Percentiles rank a stretch among this genome's conserved stretches.
Conservation (phyloP, 2,797 vertebrate genomes). For the Cyclopterus lumpus region DNA sequence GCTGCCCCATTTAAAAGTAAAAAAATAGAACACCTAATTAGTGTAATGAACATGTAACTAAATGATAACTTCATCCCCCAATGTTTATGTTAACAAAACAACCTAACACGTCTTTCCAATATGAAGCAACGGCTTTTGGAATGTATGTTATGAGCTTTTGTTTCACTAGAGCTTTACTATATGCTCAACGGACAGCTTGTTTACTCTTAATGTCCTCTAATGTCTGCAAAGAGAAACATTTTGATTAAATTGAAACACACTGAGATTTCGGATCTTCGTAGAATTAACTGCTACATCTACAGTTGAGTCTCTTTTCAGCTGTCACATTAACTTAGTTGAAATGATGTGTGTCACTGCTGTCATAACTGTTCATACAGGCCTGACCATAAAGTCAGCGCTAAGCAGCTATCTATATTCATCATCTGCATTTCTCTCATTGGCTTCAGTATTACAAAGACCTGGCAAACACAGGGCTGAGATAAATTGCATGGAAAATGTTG, state of each 20-base stretch:
- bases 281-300: slow-evolving; percentile 22
- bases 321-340: slow-evolving; percentile 40
- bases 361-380: slow-evolving; percentile 27
- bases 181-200: neutral
- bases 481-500: slow-evolving; percentile 62
- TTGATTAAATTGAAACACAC: slow-evolving; percentile 11
- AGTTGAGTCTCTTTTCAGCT: slow-evolving; percentile 35
- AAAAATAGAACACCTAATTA: slow-evolving; percentile 21
- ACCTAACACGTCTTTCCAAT: neutral
- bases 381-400: slow-evolving; percentile 46
- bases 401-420: slow-evolving; percentile 72
- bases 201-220: neutral
- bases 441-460: slow-evolving; percentile 50
- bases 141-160: neutral
- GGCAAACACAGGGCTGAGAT: slow-evolving; percentile 49
- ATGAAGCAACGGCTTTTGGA: neutral
- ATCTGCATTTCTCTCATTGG: slow-evolving; percentile 62
- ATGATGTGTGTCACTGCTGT: slow-evolving; percentile 29
- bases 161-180: neutral
- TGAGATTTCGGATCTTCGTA: neutral
- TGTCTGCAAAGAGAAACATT: neutral
- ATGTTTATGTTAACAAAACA: neutral
- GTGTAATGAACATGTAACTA: slow-evolving; percentile 1
- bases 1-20: slow-evolving; percentile 9
- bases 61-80: neutral